Base-by-base conservation (phyloP, 2,888 invertebrate species). In the Phanerotoma sp. region DNA sequence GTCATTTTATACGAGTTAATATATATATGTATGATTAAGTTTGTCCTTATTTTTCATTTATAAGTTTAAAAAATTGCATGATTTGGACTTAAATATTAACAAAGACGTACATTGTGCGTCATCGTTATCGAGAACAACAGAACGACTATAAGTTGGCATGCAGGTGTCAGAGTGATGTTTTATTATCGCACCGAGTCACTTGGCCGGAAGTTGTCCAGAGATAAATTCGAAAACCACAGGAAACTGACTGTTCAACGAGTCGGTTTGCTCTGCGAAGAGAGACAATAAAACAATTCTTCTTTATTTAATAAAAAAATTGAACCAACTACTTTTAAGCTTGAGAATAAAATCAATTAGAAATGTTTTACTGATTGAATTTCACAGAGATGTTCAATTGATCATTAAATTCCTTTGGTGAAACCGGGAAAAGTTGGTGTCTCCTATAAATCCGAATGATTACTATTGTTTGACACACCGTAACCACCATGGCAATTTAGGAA, bases 141-240 rank as follows among this genome's bases (percentile, higher is more conserved):
- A 30, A 32, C 33, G 20, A 18, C 16, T 20, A 25, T 47, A 33
- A 37, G 37, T 37, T 25, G 37, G 47, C 25, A 35, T 18, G 49
- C 54, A 54, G 54, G 49, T 54, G 54, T 48, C 54, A 45, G 38
- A 21, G 21, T 20, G 16, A 47, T 53, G 47, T 47, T 53, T 41
- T 47, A 53, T 47, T 42, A 46, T 37, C 47, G n/a, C 11, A 7
- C 21, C 35, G 15, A 20, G 35, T 41, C 25, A 25, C 9, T 25
- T 7, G 25, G 25, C 44, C 51, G 45, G 45, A 46, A 45, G 45
- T 52, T 30, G 38, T 37, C 37, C 25, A 16, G 35, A 47, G 47
- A 47, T 47, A 47, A n/a, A n/a, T n/a, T n/a, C n/a, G 47, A 46
- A 41, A 4, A 41, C n/a, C 13, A 20, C 21, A 33, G 3, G 32